Conservation (phyloP, 2,113 vertebrate species). For the Gopherus flavomarginatus region DNA sequence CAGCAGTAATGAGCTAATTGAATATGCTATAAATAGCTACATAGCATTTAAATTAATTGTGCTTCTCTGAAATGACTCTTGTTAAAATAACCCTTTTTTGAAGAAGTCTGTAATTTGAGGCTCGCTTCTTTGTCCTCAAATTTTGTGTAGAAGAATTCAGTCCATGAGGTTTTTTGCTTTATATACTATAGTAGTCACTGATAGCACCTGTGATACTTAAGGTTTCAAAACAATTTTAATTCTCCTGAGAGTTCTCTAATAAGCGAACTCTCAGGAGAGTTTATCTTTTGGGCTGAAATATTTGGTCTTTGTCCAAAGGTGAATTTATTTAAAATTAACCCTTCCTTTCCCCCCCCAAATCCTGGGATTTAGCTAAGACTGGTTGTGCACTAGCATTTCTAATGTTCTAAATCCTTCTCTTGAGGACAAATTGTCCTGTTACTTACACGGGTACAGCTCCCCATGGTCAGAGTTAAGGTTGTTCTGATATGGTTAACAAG, state of each 20-base stretch:
- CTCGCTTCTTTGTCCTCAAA: not conserved
- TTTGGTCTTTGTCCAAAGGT: not conserved
- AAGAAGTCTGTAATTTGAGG: accelerated
- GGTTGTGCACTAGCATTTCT: not conserved
- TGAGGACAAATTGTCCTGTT: not conserved
- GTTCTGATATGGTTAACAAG: accelerated
- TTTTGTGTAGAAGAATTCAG: not conserved
- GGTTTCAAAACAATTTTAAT: not conserved
- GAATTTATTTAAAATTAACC: not conserved
- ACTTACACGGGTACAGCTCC: not conserved
- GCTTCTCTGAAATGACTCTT: not conserved
- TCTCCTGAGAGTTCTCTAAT: no score
- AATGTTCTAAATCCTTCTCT: not conserved
- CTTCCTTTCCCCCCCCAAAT: not conserved
- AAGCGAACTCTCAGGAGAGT: not conserved
- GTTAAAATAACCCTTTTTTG: not conserved
- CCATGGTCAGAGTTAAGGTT: not conserved
- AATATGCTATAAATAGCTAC: not conserved
- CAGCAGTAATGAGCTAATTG: not conserved
- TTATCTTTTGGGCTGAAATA: not conserved
- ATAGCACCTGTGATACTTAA: not conserved
- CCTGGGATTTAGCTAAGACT: no score
- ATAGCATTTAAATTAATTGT: not conserved
- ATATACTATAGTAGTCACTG: not conserved
- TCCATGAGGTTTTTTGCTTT: not conserved